Percentiles rank a stretch among this genome's conserved stretches.
phyloP scores from a whole-genome alignment of 2,888 invertebrate species.

The Choreutis nemorana region DNA sequence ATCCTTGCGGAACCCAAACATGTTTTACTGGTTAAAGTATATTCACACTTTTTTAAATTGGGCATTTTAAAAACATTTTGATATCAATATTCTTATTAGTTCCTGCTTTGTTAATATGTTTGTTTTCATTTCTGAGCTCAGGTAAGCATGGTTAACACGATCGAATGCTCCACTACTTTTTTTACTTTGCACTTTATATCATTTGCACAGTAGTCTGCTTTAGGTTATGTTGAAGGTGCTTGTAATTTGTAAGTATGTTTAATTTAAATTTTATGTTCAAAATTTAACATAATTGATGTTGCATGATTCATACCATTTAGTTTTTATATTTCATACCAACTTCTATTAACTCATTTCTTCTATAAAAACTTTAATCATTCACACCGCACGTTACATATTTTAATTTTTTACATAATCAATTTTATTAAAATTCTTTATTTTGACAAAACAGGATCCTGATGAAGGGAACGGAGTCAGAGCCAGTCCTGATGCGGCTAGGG shows the following conservation, averaged over 20 bases:
- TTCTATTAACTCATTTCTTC: constrained; percentile 11
- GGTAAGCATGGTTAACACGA: constrained; percentile 31
- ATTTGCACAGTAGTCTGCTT: constrained; percentile 21
- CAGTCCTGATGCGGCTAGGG: constrained; percentile 45
- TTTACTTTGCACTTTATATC: constrained; percentile 11
- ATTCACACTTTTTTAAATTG: too few species aligned
- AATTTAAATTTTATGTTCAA: too few species aligned
- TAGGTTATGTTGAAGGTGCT: constrained; percentile 10
- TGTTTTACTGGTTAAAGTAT: too few species aligned
- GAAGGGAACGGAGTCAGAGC: constrained; percentile 39
- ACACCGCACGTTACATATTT: background rate
- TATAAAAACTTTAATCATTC: too few species aligned
- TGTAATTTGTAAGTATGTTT: constrained; percentile 8
- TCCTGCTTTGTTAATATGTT: background rate
- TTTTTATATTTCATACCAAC: constrained; percentile 9
- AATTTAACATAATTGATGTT: too few species aligned
- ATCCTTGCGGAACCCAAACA: too few species aligned
- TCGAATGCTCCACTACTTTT: constrained; percentile 23
- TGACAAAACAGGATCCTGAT: constrained; percentile 33
- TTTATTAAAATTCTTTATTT: background rate
- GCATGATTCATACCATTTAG: too few species aligned
- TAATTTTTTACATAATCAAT: background rate
- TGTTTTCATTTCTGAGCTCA: constrained; percentile 8
- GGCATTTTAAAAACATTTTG: background rate
- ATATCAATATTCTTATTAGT: background rate